Evolutionary conservation across 2,113 vertebrate species (phyloP).

Genomic region (Rostratula benghalensis): DNA sequence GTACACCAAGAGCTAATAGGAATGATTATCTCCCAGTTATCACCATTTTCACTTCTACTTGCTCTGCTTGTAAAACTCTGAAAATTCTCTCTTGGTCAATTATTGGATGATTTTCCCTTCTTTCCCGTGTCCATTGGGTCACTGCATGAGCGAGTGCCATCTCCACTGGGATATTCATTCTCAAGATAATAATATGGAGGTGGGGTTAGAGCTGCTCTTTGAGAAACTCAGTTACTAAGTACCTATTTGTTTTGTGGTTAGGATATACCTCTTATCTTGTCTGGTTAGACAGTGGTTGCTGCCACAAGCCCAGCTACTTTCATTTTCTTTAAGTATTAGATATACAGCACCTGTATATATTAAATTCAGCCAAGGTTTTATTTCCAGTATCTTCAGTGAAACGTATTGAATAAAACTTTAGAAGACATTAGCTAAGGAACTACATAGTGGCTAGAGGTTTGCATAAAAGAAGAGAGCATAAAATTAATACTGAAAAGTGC

Average conservation of each 20-base stretch:
- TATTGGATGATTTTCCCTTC: neutral
- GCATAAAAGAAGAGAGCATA: neutral
- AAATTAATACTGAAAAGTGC: neutral
- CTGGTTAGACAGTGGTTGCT: neutral
- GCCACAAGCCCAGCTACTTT: neutral
- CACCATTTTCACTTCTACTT: neutral
- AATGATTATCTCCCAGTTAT: neutral
- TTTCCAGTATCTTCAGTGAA: neutral
- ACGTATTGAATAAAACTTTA: neutral
- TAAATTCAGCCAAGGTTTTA: neutral
- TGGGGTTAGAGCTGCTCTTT: neutral
- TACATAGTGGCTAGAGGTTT: neutral
- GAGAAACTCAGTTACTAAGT: neutral
- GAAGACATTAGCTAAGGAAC: neutral
- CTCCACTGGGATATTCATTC: neutral
- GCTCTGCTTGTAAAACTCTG: neutral
- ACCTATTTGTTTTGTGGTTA: neutral
- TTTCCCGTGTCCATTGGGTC: neutral
- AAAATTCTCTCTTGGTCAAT: neutral
- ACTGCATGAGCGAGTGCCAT: rapidly evolving
- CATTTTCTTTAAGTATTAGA: neutral
- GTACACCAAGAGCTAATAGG: neutral
- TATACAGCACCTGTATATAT: neutral
- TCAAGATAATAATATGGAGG: neutral
- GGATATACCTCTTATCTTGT: neutral